Base-by-base conservation (phyloP, 2,888 invertebrate genomes). In the Hetaerina titia region DNA sequence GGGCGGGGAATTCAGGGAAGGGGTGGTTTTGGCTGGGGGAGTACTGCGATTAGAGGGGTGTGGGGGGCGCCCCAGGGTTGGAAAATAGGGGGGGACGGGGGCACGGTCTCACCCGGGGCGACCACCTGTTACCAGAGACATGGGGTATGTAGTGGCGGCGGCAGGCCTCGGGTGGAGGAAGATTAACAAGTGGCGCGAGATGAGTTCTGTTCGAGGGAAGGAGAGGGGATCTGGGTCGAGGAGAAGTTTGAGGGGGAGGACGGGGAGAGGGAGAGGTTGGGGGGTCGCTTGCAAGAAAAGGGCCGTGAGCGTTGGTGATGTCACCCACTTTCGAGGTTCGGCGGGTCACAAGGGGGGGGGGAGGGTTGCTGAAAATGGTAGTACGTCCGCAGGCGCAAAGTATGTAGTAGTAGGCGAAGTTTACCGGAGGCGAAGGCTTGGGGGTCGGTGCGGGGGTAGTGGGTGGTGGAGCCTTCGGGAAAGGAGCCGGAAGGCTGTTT, bases 111-210 rank as follows among this genome's bases (percentile, higher is more conserved):
- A 69, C 17, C 60, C 60, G 17, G 63, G 92, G 92, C 92, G 92
- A 92, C 92, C 92, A 92, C 92, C 92, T 92, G 92, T 92, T 92
- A 92, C 69, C 92, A 69, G 92, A n/a, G 92, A 81, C 81, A 81
- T 81, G 81, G 25, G n/a, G 81, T 69, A 69, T 69, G 64, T 45
- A 58, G 89, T 45, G 89, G 89, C 57, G 57, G 56, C 81, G 81
- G 81, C 81, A 31, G 74, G n/a, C 57, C 89, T 8, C 22, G 89
- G 89, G 22, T 31, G 56, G 57, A 89, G 89, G 89, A 92, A 92
- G 92, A 92, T 92, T 92, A 92, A 92, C 92, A 92, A 92, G 92
- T 92, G 92, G 92, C 9, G 92, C 45, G 92, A 69, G 56, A 81
- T 31, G 81, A 81, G 63, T 45, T 56, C 45, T 56, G 88, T 88